Evolutionary conservation across 2,113 vertebrate species (phyloP), one percentile per base, ranked within the genome.

Genomic region (Anhinga anhinga): DNA sequence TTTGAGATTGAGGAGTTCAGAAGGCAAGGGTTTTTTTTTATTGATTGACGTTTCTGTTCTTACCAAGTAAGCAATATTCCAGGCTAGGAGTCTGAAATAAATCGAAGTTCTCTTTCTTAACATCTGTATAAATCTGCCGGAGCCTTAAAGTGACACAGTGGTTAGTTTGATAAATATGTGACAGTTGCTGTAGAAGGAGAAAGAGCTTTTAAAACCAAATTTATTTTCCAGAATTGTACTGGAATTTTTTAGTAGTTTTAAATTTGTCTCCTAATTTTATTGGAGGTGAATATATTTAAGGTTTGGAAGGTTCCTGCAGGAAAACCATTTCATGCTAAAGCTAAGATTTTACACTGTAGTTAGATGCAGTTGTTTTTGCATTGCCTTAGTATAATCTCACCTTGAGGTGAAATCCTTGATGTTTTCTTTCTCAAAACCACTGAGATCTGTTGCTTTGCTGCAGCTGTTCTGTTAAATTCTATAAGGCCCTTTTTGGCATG

Each of bases 51-150:
- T 95, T 97, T 90, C 84, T 95, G 25, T 82, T 97, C 86, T 73
- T 87, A 93, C 42, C 69, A n/a, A 40, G 61, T 92, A 91, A 97
- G 94, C 91, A 97, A 44, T 95, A 97, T 93, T 98, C 94, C n/a
- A 94, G 42, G 23, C 49, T 86, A 55, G 96, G 63, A 93, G 65
- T 85, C 92, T 77, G 67, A 94, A 88, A 83, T 95, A 97, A 95
- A 95, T 93, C n/a, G 5, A 90, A 88, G 42, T 92, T 89, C 74
- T 69, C 79, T 71, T 86, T 95, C 80, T 95, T 78, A 82, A 69
- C 40, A 87, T 93, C 49, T 90, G 62, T 93, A 61, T 96, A 95
- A 96, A 97, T 92, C 86, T 95, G 71, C 30, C n/a, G 94, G n/a
- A 94, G 79, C 44, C 87, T 96, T 92, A 80, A 96, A 95, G 81